phyloP scores from a whole-genome alignment of 2,113 vertebrate species.

The Symphodus melops region DNA sequence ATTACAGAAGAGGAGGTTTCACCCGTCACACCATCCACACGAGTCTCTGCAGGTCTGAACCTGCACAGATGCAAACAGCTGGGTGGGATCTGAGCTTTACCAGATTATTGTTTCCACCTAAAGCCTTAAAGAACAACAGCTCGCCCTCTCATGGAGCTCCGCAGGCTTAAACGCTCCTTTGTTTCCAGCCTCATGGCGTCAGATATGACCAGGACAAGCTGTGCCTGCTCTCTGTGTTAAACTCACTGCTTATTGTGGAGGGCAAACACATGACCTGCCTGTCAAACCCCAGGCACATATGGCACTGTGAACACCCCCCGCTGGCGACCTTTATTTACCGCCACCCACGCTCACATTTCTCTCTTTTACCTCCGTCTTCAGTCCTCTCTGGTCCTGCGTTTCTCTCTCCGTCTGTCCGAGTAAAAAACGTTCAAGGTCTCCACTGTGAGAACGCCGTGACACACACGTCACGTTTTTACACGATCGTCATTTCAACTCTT shows the following conservation, averaged over 20 bases:
- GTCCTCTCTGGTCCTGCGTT: not conserved
- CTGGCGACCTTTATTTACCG: conserved; percentile 42
- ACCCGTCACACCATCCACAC: not conserved
- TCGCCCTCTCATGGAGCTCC: not conserved
- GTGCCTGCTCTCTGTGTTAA: not conserved
- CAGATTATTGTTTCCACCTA: conserved; percentile 19
- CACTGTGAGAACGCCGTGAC: too few relatives aligned
- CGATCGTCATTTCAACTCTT: not conserved
- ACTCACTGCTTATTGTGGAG: not conserved
- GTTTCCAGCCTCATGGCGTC: not conserved
- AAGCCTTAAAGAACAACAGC: not conserved
- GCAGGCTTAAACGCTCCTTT: not conserved
- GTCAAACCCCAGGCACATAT: conserved; percentile 41
- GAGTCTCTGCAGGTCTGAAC: not conserved
- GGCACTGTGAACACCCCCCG: conserved; percentile 32
- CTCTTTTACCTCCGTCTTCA: not conserved
- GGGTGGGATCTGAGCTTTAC: conserved; percentile 28
- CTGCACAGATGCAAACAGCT: conserved; percentile 18
- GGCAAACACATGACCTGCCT: conserved; percentile 23
- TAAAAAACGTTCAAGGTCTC: too few relatives aligned
- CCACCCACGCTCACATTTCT: conserved; percentile 31
- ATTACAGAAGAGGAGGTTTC: not conserved
- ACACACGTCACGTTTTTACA: too few relatives aligned
- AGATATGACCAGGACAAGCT: not conserved
- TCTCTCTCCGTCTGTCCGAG: not conserved